Evolutionary conservation across 2,113 vertebrate genomes (phyloP).

Genomic region (Callorhinus ursinus): DNA sequence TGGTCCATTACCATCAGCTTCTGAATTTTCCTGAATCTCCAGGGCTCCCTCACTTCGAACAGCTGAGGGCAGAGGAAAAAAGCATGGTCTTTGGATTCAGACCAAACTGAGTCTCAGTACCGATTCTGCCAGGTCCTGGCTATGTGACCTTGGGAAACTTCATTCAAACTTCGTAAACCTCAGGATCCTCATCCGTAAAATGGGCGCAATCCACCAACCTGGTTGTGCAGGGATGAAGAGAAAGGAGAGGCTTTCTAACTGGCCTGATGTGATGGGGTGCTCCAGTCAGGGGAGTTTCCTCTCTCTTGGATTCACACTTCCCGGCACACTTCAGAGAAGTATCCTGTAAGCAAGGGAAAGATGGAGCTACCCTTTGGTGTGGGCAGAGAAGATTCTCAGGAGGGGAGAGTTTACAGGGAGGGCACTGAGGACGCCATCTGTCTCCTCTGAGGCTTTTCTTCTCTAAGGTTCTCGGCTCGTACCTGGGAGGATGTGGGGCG

Average conservation of each 20-base stretch:
- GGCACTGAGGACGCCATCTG: background rate
- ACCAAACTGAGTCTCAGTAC: background rate
- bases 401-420: background rate
- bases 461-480: background rate
- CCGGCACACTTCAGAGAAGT: background rate
- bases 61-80: background rate
- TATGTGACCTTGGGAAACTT: background rate
- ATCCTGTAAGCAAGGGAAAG: background rate
- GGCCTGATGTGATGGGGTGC: background rate
- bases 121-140: background rate
- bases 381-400: background rate
- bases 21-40: background rate
- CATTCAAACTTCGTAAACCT: background rate
- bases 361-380: fast-evolving
- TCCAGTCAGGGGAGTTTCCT: background rate
- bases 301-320: background rate
- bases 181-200: background rate
- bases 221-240: background rate
- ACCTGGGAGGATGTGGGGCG: background rate
- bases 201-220: background rate
- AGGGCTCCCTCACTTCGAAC: background rate
- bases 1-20: background rate
- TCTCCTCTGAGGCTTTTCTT: background rate
- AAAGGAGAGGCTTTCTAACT: background rate
- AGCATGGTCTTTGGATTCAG: background rate